phyloP scores from a whole-genome alignment of 2,113 vertebrate species.

The Platycercus adscitus region DNA sequence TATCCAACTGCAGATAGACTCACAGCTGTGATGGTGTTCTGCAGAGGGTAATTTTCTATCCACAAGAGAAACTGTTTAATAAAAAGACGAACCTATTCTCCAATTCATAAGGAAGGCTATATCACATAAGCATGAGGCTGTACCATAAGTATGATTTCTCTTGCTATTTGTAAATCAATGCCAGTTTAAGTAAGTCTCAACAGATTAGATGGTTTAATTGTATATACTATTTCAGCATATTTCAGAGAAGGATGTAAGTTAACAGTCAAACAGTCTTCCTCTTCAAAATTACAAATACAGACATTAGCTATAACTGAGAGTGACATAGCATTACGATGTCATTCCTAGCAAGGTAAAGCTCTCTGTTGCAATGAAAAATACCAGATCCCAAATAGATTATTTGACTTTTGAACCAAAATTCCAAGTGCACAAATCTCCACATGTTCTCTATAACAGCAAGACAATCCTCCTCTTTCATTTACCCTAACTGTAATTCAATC shows the following conservation, averaged over 20 bases:
- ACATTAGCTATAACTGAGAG: background rate
- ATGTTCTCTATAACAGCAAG: background rate
- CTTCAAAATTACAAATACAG: background rate
- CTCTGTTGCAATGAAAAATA: background rate
- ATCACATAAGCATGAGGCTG: background rate
- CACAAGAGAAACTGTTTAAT: background rate
- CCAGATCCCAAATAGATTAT: background rate
- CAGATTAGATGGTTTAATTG: background rate
- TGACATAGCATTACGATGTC: background rate
- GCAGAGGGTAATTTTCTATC: background rate
- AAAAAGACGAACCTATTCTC: background rate
- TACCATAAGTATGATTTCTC: background rate
- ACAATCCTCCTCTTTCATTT: background rate
- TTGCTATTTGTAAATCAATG: background rate
- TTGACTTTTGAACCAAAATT: background rate
- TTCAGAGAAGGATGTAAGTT: background rate
- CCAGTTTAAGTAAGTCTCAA: background rate
- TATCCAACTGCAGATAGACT: slow-evolving; percentile 38
- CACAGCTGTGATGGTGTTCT: slow-evolving; percentile 42
- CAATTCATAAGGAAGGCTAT: background rate
- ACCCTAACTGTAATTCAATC: background rate
- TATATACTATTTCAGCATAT: background rate
- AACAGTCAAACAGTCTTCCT: background rate
- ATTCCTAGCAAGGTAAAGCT: background rate
- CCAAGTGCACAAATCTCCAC: background rate